Evolutionary conservation across 2,113 vertebrate species (phyloP).

Genomic region (Melanostigma gelatinosum): DNA sequence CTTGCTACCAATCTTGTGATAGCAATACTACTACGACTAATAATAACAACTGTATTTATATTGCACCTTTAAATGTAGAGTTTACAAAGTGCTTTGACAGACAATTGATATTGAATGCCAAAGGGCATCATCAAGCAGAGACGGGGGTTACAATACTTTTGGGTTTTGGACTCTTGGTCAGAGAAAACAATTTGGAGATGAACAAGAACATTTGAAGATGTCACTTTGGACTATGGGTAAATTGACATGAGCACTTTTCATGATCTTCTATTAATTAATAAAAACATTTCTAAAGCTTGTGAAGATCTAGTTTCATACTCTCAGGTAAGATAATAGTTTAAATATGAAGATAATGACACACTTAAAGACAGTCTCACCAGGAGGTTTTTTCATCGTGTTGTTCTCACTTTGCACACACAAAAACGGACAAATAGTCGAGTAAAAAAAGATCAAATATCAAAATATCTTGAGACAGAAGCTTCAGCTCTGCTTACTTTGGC

Average conservation of each 20-base stretch:
- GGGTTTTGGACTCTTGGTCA: background rate
- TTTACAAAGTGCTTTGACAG: background rate
- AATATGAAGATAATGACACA: background rate
- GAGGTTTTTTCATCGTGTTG: background rate
- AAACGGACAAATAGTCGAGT: too few species aligned
- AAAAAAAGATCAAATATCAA: too few species aligned
- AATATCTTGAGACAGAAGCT: too few species aligned
- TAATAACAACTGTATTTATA: background rate
- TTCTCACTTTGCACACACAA: background rate
- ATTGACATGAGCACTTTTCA: background rate
- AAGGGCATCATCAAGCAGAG: background rate
- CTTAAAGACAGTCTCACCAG: background rate
- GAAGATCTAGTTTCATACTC: background rate
- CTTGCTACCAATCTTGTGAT: background rate
- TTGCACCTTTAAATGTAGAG: background rate
- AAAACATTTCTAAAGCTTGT: background rate
- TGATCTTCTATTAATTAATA: background rate
- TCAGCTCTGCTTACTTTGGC: too few species aligned
- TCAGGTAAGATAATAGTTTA: background rate
- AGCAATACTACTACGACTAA: background rate
- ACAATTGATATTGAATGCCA: background rate
- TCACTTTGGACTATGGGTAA: background rate
- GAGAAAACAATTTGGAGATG: background rate
- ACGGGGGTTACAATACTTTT: background rate
- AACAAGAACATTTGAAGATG: background rate